Evolutionary conservation across 2,888 invertebrate species (phyloP).

Genomic region (Cheiracanthium punctorium): DNA sequence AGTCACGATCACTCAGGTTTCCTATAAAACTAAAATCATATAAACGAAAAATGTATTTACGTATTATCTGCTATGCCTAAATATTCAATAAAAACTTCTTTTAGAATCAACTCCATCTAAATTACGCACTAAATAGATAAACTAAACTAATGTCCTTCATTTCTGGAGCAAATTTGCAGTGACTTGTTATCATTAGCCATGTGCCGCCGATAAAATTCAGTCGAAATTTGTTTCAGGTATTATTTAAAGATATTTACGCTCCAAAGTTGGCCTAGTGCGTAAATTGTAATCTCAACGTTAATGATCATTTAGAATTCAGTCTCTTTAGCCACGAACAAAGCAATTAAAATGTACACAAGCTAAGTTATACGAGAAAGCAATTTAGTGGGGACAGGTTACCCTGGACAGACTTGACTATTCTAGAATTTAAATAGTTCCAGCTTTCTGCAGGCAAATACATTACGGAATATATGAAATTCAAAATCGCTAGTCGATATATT

Average conservation of each 20-base stretch:
- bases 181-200: background rate
- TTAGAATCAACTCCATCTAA: no score
- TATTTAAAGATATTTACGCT: constrained; percentile 3
- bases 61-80: no score
- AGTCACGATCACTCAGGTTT: no score
- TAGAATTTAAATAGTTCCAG: background rate
- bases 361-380: constrained; percentile 3
- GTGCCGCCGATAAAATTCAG: background rate
- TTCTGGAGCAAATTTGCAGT: background rate
- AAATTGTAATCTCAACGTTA: background rate
- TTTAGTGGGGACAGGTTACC: background rate
- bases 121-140: no score
- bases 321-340: constrained; percentile 15
- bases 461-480: background rate
- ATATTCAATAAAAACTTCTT: no score
- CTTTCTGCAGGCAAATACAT: background rate
- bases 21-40: no score
- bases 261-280: background rate
- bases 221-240: background rate
- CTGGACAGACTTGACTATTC: background rate
- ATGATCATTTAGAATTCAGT: constrained; percentile 4
- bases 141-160: background rate
- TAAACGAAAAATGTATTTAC: no score
- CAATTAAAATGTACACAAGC: constrained; percentile 1
- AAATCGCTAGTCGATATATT: no score